Evolutionary conservation across 1,140 invertebrate genomes (phyloP), one percentile per base, ranked within the genome.

Genomic region (Penaeus japonicus): DNA sequence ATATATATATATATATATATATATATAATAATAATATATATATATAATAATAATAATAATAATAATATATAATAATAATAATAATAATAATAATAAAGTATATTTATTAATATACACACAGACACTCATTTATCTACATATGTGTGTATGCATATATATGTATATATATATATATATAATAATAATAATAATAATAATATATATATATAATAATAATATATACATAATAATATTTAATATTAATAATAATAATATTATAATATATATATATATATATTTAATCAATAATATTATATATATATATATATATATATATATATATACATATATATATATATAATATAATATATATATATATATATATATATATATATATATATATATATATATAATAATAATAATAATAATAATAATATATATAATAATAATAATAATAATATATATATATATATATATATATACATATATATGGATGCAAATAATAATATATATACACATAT

Each of bases 151-250:
- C 27, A 65, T 65, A 65, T 65, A 65, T 65, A 65, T 65, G 27
- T 65, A 65, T 65, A 65, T 65, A 65, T 65, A 65, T 65, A 65
- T 65, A 65, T 65, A 65, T 65, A 65, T n/a, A n/a, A n/a, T n/a
- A n/a, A n/a, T n/a, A n/a, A n/a, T n/a, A n/a, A n/a, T n/a, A n/a
- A n/a, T n/a, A n/a, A n/a, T n/a, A n/a, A n/a, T n/a, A n/a, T n/a
- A n/a, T n/a, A n/a, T n/a, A n/a, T 65, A 65, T 4, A 65, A 2
- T n/a, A 2, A 65, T 3, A 65, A 4, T 65, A 4, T 65, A 24
- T 65, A 15, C 59, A 24, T 15, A n/a, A 4, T 20, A 3, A 65
- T 65, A 24, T 65, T 3, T 65, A 17, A 65, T 65, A 65, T 65
- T 65, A n/a, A n/a, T n/a, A n/a, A n/a, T n/a, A n/a, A n/a, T n/a